Evolutionary conservation across 2,888 invertebrate genomes (phyloP), one percentile per base, ranked within the genome.

Genomic region (Parasteatoda lunata): DNA sequence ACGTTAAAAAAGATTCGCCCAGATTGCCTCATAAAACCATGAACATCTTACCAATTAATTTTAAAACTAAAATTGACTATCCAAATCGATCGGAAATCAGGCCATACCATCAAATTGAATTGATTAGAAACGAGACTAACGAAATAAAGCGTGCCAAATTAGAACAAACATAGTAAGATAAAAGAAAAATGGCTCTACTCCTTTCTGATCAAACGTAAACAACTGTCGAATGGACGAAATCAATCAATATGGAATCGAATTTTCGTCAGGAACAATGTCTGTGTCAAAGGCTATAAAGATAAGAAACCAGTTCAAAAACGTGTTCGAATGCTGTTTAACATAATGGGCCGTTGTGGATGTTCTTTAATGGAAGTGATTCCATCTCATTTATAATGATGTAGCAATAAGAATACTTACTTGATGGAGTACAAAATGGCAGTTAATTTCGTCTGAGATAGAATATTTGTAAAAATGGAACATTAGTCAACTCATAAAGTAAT

Each of bases 221-320:
- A 4, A 8, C 59, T 59, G 59, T 4, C 59, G 59, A 59, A 59
- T 59, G 59, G 59, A n/a, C 59, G 59, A 59, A 59, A n/a, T 59
- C n/a, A 9, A 59, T 59, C 11, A 9, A 59, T 59, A 4, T 7
- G n/a, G 59, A 59, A 59, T n/a, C 30, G 30, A 48, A 49, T 15
- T 65, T 66, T 30, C 65, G 76, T 76, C 65, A 73, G 15, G 45
- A 6, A 15, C 54, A 15, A 65, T 76, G 76, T 76, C 76, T 13
- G 76, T 76, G 76, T 76, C 76, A 76, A 65, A 76, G 66, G 73
- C 30, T 30, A 30, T 30, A 59, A 52, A 59, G 45, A 73, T 30
- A 15, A 49, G 30, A 4, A 51, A 49, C 66, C 9, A 66, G 48
- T 54, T 47, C 59, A 11, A 49, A 76, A 65, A 66, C 76, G 49